These are phyloP conservation scores for Chaetodon trifascialis DNA, from an alignment of 2,113 vertebrate species.

Conservation along the genomic window DNA sequence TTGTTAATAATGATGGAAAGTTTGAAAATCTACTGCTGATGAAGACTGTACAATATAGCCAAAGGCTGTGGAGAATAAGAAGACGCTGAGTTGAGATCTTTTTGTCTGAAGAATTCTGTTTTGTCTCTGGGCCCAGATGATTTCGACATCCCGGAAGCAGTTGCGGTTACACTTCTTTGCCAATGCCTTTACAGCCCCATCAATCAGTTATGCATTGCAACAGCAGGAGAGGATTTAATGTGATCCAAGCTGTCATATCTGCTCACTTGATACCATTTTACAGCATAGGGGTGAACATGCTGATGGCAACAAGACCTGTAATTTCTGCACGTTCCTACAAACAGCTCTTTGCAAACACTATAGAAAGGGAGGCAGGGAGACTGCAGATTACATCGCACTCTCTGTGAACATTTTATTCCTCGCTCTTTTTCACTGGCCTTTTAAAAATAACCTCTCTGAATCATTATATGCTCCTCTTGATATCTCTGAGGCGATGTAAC, in stretches of 20 bases:
- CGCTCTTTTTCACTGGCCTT: constrained; percentile 18
- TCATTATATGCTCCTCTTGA: constrained; percentile 24
- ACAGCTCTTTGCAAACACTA: constrained; percentile 40
- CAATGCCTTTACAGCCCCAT: constrained; percentile 8
- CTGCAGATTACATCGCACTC: constrained; percentile 21
- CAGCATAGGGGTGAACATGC: constrained; percentile 19
- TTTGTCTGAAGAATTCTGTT: background rate
- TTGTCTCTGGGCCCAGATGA: too few species aligned
- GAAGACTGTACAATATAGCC: background rate
- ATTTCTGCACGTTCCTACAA: constrained; percentile 42
- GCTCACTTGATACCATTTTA: constrained; percentile 43
- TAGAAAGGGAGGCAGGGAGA: constrained; percentile 20
- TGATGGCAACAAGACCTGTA: constrained; percentile 49
- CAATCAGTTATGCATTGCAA: constrained; percentile 32
- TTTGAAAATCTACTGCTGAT: background rate
- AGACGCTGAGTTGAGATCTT: background rate
- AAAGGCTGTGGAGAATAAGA: background rate
- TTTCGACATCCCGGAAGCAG: background rate
- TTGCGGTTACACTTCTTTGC: background rate
- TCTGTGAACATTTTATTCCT: constrained; percentile 21
- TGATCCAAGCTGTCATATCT: constrained; percentile 49
- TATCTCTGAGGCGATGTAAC: constrained; percentile 27
- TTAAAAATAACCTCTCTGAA: constrained; percentile 28
- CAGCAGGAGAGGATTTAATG: constrained; percentile 51
- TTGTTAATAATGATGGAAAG: background rate